phyloP scores from a whole-genome alignment of 2,888 invertebrate species.

The Sesia bembeciformis region DNA sequence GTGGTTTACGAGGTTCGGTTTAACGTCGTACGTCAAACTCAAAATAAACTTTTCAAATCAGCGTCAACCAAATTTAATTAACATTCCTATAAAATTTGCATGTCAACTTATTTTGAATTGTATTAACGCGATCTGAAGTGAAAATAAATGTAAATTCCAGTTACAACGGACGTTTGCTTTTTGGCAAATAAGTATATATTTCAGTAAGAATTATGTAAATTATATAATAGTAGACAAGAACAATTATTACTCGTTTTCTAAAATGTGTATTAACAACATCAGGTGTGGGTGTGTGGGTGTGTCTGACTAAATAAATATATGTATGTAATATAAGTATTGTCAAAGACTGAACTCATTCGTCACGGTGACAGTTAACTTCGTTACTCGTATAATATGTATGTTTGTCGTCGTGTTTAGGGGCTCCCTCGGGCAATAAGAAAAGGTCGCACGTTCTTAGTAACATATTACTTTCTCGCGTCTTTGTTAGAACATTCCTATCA shows the following conservation, averaged over 20 bases:
- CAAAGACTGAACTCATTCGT: not conserved
- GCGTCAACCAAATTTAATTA: conserved; percentile 2
- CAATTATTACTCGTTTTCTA: too few relatives aligned
- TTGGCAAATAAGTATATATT: too few relatives aligned
- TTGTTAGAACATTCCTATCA: not conserved
- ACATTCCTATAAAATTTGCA: not conserved
- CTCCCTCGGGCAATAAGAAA: conserved; percentile 13
- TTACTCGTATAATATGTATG: not conserved
- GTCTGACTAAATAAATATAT: not conserved
- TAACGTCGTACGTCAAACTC: conserved; percentile 5
- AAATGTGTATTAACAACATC: too few relatives aligned
- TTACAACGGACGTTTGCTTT: too few relatives aligned
- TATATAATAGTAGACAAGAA: too few relatives aligned
- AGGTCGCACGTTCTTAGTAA: conserved; percentile 9
- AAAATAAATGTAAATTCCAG: too few relatives aligned
- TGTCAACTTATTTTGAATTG: not conserved
- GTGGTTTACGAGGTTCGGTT: too few relatives aligned
- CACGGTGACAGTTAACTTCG: not conserved
- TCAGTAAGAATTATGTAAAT: too few relatives aligned
- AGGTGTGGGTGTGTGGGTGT: not conserved
- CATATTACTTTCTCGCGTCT: conserved; percentile 10
- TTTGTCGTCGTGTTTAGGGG: not conserved
- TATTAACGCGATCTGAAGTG: too few relatives aligned
- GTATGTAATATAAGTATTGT: not conserved
- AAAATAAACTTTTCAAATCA: conserved; percentile 2